These are phyloP conservation scores for Butorides virescens DNA, from an alignment of 2,113 vertebrate genomes.

Conservation along the genomic window DNA sequence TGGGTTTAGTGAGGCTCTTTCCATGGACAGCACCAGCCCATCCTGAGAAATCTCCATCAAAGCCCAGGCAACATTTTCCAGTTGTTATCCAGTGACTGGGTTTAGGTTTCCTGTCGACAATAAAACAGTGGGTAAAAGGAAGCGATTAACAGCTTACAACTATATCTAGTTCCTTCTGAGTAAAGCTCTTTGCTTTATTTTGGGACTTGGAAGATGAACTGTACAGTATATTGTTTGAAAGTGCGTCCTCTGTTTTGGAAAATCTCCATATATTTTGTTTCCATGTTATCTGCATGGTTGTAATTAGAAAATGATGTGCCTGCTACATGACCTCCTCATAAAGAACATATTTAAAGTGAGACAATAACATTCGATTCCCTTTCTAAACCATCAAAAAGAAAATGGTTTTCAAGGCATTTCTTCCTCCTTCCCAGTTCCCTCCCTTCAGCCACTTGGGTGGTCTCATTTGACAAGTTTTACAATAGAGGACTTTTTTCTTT, in stretches of 20 bases:
- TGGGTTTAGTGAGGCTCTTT: not conserved
- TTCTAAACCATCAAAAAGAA: conserved; percentile 69
- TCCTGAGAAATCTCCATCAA: not conserved
- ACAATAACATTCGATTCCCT: conserved; percentile 67
- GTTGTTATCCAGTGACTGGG: not conserved
- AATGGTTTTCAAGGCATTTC: conserved; percentile 63
- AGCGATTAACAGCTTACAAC: not conserved
- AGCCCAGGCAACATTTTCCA: not conserved
- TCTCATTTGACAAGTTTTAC: conserved; percentile 55
- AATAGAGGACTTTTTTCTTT: conserved; percentile 12
- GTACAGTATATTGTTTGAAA: not conserved
- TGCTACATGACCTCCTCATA: conserved; percentile 59
- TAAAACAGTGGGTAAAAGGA: conserved; percentile 48
- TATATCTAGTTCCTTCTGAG: conserved; percentile 3
- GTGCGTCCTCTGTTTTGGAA: conserved; percentile 10
- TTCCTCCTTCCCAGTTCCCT: conserved; percentile 45
- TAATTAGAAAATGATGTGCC: conserved; percentile 66
- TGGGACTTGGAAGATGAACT: conserved; percentile 13
- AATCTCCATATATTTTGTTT: conserved; percentile 55
- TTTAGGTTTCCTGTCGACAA: conserved; percentile 7
- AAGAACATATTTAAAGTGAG: conserved; percentile 54
- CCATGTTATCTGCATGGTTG: conserved; percentile 27
- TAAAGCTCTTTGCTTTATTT: conserved; percentile 23
- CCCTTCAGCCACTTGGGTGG: conserved; percentile 56
- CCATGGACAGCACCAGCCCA: not conserved